Base-by-base conservation (phyloP, 30 jellyfish, hydroid and myxozoan genomes). In the Pseudorhiza aurosa region DNA sequence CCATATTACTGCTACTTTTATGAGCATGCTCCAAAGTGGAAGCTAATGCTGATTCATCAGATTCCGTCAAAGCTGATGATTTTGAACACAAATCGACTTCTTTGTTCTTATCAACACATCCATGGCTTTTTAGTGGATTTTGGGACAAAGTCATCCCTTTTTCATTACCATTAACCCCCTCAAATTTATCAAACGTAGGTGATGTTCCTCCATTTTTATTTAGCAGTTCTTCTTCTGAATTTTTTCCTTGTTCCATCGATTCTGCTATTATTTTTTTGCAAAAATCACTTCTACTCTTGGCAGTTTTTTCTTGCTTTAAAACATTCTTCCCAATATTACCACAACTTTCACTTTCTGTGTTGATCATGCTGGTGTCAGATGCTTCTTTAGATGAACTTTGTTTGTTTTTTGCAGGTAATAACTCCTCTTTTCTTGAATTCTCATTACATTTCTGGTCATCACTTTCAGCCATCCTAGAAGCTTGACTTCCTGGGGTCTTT, bases 141-240 rank as follows among this genome's bases (percentile, higher is more conserved):
- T 10, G 26, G 2, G 1, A 2, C 14, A 53, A 17, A 19, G 24
- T 6, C 5, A 45, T 42, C 4, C 47, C 3, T 2, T n/a, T 51
- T 2, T 17, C 70, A 49, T 29, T 36, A 27, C 10, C 4, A 32
- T 28, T 7, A 62, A 7, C 47, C 26, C 26, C 27, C 3, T 19
- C 70, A 26, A 70, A 25, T 19, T 35, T 70, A 19, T 70, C 83
- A 70, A 70, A 70, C 0, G 83, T 70, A 10, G 83, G 83, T 8
- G 83, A 70, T 36, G 46, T 70, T 27, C 71, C 83, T 19, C 83
- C 83, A 30, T 8, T 33, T 31, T 35, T 18, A 33, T 32, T 40
- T 30, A 5, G 55, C 55, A 35, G 9, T 2, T 1, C 19, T 8
- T 2, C 24, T 5, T 42, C 50, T 40, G 67, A 68, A 40, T 37